Evolutionary conservation across 2,113 vertebrate species (phyloP), one percentile per base, ranked within the genome.

Genomic region (Lampris megalopsis): DNA sequence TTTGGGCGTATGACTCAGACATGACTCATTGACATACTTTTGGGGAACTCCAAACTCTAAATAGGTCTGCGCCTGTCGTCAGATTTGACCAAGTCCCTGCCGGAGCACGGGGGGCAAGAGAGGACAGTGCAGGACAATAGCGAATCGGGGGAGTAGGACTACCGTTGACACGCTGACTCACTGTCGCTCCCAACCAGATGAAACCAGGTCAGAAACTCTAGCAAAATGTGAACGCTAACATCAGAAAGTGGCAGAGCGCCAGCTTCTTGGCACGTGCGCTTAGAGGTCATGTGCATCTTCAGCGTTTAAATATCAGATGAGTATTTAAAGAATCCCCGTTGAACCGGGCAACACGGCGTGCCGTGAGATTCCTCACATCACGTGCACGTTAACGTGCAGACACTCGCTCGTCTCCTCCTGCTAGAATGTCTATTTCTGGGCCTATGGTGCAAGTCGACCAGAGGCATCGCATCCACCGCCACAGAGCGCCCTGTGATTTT

Each of bases 1-100:
- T 24, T 24, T 24, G 24, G 24, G 24, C 0, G 24, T 24, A 0
- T 24, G 24, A 24, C 24, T 24, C 24, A 66, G 43, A 62, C 80
- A 81, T 89, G 90, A 91, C 77, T 90, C 85, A 90, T 71, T 72
- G 74, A 64, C 68, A 77, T 58, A 5, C 76, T 62, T 82, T 63
- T 84, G 86, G 89, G 90, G 68, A 92, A 92, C 73, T 91, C 86
- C 86, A 63, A 76, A 71, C 48, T 84, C 80, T 74, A 81, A 85
- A 88, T 88, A 63, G 53, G 78, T 81, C 72, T 49, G 68, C 42
- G 61, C 63, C 37, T 69, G 24, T 73, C 59, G 73, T 62, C 73
- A 81, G 60, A 71, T 77, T 63, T 75, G 37, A 45, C 54, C 9
- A 47, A 54, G 36, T 40, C 49, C 38, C 71, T 76, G 70, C 42